Base-by-base conservation (phyloP, 2,888 invertebrate genomes). In the Cryptophagus acutangulus region DNA sequence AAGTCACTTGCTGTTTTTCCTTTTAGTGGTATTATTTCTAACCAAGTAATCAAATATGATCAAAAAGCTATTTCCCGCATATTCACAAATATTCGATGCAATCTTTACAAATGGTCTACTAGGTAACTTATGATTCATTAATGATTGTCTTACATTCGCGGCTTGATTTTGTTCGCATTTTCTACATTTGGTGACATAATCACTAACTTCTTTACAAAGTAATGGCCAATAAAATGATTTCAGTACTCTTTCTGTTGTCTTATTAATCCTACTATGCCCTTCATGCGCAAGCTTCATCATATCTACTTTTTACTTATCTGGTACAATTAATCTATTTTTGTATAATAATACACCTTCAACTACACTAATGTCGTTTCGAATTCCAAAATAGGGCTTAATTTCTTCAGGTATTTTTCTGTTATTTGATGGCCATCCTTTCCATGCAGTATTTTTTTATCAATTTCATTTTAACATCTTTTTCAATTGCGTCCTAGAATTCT, bases 91-190 rank as follows among this genome's bases (percentile, higher is more conserved):
- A 28, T 36, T 29, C 16, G 15, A 28, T 4, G 16, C 14, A 4
- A 36, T 36, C 13, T 14, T 26, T 18, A 15, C 16, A 10, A 36
- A 36, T 4, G 36, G 36, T 13, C 14, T 12, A 6, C 16, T 17
- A 13, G 36, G 36, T 3, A 36, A 28, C 10, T 36, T 17, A 28
- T 24, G 24, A 15, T 9, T 26, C 10, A 36, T 36, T 33, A 45
- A 16, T 28, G 41, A 38, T 38, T 36, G 35, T 36, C 37, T 45
- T 35, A 35, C 41, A 35, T 41, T 41, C 30, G 41, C 35, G 24
- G 17, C 26, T 26, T 12, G 9, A 36, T 26, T 28, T 36, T 20
- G 26, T 14, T 20, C 28, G 17, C 36, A 36, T 12, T 15, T 13
- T 14, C 2, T 2, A 26, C 36, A 36, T 15, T 24, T 26, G 9